Percentiles rank a stretch among this genome's conserved stretches.
Conservation (phyloP, 23 tunicate genomes). For the Clavelina lepadiformis region DNA sequence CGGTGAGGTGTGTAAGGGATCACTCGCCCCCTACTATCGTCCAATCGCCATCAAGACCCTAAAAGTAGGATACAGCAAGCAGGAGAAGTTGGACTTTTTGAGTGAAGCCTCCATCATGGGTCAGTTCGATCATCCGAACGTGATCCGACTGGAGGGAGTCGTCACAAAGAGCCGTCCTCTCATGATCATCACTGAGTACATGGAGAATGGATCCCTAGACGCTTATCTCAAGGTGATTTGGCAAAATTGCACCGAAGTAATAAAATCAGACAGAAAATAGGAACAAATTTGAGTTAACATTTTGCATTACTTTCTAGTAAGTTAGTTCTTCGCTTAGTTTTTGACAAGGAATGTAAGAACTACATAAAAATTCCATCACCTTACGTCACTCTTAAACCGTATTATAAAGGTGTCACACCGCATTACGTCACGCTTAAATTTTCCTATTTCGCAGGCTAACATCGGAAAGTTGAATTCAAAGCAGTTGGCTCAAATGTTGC, state of each 20-base stretch:
- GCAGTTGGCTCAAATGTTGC: constrained; percentile 52
- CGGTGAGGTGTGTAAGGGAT: constrained; percentile 87
- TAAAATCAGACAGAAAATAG: background rate
- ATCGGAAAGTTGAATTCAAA: constrained; percentile 18
- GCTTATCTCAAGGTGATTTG: constrained; percentile 71
- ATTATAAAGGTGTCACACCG: too few species aligned
- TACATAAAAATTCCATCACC: too few species aligned
- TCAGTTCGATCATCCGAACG: constrained; percentile 92
- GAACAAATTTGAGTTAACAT: too few species aligned
- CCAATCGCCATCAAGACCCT: constrained; percentile 88
- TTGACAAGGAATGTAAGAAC: too few species aligned
- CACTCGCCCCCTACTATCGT: constrained; percentile 21
- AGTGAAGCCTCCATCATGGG: constrained; percentile 93
- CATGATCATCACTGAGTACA: constrained; percentile 93
- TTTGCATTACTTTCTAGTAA: background rate
- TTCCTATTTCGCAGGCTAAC: constrained; percentile 25
- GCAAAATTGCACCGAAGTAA: background rate
- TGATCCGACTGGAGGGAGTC: constrained; percentile 93
- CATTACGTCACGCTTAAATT: too few species aligned
- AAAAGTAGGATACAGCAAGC: constrained; percentile 79
- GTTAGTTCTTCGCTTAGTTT: background rate
- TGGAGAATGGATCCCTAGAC: constrained; percentile 94
- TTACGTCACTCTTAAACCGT: too few species aligned
- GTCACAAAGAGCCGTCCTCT: constrained; percentile 80
- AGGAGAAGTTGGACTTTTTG: constrained; percentile 80